Evolutionary conservation across 2,797 vertebrate genomes (phyloP), one percentile per base, ranked within the genome.

Genomic region (Leptodactylus fallax): DNA sequence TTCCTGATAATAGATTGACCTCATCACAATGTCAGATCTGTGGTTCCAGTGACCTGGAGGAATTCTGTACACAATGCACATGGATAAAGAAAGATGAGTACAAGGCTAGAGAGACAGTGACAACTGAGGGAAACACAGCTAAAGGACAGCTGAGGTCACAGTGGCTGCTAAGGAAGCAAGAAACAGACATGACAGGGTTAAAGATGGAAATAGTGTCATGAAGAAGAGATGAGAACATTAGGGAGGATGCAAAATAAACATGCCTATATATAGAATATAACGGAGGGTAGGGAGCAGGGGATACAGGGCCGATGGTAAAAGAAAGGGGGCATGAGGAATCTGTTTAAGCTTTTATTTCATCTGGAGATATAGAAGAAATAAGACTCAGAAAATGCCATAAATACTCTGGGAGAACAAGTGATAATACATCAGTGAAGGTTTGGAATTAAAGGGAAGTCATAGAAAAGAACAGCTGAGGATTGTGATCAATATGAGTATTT

Each of bases 91-190:
- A n/a, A 69, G n/a, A 55, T 9, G 69, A 45, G 23, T 9, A 14
- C 23, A 27, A 67, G 47, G 23, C 21, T 10, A 19, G 81, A 88
- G 21, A 45, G 55, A 82, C 80, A 83, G 87, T 12, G 45, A 84
- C 87, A 84, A 67, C 60, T 87, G 81, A 69, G 81, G 60, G 45
- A 60, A 69, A 51, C 80, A 79, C 12, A 27, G n/a, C 8, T 47
- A 51, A 55, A 58, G 76, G 81, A 79, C 81, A 88, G 63, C 74
- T 88, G 81, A 85, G 87, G 87, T 51, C 87, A 88, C 12, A 49
- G 60, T 9, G 25, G 7, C 58, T 55, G 49, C 79, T 74, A n/a
- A n/a, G n/a, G n/a, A n/a, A n/a, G 65, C 9, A 67, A 87, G 49
- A 69, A 69, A 58, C 25, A 78, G 80, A 53, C 23, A 45, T 25